Conservation (phyloP, 2,113 vertebrate species). For the Salminus brasiliensis region DNA sequence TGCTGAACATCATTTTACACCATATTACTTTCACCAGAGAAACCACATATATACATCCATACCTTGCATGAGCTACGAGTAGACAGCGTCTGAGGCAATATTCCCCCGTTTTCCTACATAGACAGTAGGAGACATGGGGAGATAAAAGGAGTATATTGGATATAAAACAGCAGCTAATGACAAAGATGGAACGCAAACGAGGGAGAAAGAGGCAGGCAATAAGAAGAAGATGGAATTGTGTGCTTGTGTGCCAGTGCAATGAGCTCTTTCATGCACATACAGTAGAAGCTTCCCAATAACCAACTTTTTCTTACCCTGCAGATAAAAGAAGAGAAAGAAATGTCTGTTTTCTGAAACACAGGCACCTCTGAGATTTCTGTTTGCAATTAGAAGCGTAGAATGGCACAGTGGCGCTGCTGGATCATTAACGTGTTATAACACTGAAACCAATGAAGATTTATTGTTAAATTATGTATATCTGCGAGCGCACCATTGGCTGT, state of each 20-base stretch:
- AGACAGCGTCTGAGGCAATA: neutral
- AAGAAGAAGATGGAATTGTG: neutral
- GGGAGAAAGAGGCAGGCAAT: conserved; percentile 29
- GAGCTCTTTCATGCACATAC: conserved; percentile 11
- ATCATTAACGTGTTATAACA: conserved; percentile 20
- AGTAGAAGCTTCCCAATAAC: conserved; percentile 8
- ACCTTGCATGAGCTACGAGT: neutral
- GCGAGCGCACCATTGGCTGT: neutral
- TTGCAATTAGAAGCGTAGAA: conserved; percentile 39
- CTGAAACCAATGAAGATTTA: conserved; percentile 33
- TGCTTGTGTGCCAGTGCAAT: conserved; percentile 25
- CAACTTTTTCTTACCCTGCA: conserved; percentile 20
- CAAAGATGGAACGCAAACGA: conserved; percentile 30
- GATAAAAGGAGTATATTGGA: conserved; percentile 36
- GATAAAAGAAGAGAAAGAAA: conserved; percentile 33
- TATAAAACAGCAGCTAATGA: conserved; percentile 29
- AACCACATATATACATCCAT: neutral
- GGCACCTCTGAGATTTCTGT: conserved; percentile 38
- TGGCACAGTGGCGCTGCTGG: neutral
- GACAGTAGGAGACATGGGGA: conserved; percentile 25
- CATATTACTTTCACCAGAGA: neutral
- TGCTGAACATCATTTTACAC: neutral
- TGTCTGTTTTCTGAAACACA: conserved; percentile 34
- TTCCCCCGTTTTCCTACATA: conserved; percentile 7
- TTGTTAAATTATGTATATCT: conserved; percentile 19